Conservation (phyloP, 2,888 invertebrate genomes). For the Pediacus dermestoides region DNA sequence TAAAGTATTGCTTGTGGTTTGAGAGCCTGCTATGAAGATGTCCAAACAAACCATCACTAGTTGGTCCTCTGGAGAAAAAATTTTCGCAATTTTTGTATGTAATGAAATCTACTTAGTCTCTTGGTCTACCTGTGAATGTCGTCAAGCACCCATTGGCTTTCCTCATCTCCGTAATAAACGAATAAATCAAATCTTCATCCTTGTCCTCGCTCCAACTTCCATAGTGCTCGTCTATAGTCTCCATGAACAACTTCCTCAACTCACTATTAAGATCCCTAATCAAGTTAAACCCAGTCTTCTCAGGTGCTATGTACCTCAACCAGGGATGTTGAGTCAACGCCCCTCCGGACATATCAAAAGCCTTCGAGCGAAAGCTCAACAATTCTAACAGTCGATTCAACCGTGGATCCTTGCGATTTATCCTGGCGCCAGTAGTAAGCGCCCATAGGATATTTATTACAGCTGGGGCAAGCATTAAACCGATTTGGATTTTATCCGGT, state of each 20-base stretch:
- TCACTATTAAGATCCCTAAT: slow-evolving; percentile 56
- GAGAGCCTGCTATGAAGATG: slow-evolving; percentile 64
- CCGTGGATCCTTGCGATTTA: slow-evolving; percentile 49
- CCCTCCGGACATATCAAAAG: slow-evolving; percentile 51
- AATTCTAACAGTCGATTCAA: slow-evolving; percentile 51
- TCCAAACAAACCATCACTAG: slow-evolving; percentile 63
- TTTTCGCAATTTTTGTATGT: slow-evolving; percentile 8
- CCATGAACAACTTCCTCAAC: slow-evolving; percentile 55
- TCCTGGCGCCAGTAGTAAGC: slow-evolving; percentile 52
- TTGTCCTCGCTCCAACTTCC: slow-evolving; percentile 48
- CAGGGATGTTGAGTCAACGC: slow-evolving; percentile 60
- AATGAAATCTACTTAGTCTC: slow-evolving; percentile 9
- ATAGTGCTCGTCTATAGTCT: slow-evolving; percentile 57
- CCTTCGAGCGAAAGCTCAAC: slow-evolving; percentile 52
- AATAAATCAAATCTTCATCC: slow-evolving; percentile 59
- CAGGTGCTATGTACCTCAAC: slow-evolving; percentile 60
- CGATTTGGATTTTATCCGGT: slow-evolving; percentile 33
- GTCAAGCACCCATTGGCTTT: slow-evolving; percentile 35
- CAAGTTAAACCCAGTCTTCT: slow-evolving; percentile 59
- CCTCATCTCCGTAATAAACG: slow-evolving; percentile 61
- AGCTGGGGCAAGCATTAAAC: slow-evolving; percentile 52
- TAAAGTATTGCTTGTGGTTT: slow-evolving; percentile 61
- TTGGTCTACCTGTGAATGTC: slow-evolving; percentile 49
- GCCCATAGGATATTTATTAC: slow-evolving; percentile 66
- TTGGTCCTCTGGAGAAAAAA: slow-evolving; percentile 57